Base-by-base conservation (phyloP, 1,140 invertebrate genomes). In the Brachionus koreanus region DNA sequence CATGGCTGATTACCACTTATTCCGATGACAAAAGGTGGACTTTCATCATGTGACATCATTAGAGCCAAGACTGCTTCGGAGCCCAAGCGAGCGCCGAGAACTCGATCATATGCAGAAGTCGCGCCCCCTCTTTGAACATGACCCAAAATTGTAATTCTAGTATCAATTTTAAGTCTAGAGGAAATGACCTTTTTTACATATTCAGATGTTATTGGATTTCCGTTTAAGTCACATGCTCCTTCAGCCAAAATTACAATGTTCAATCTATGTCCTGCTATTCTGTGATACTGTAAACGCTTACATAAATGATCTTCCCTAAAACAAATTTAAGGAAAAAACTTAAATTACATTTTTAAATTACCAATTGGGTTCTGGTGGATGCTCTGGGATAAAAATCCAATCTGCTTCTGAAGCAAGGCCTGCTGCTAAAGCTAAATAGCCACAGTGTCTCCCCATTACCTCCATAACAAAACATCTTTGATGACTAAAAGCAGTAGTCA, bases 391-490 rank as follows among this genome's bases (percentile, higher is more conserved):
- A 91, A 99, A 98, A 85, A 98, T 94, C 92, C 88, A 91, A 83
- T 90, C 90, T 43, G 88, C 88, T 84, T 88, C 87, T 85, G 88
- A 86, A 6, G 86, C 86, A 83, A 89, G 82, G 88, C 95, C 95
- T 90, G 94, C 93, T 85, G 97, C 95, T 87, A 98, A 91, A 86
- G 95, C 95, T 90, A 98, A 91, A 91, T 97, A 98, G 93, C 97
- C 97, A 90, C 97, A 98, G 90, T 99, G 95, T 85, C 97, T 91
- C 82, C 97, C 97, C 97, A 99, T 99, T 29, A 99, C 96, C 91
- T 99, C 98, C 91, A 99, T 93, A 87, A 99, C 98, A 89, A 99
- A 99, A 84, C 96, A 98, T 84, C 98, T 92, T 88, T 99, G 97
- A 92, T 99, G 98, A 83, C 95, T 98, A 87, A 90, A 96, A 3